A percentile compares a stretch with the other conserved stretches of the same genome.
Conservation (phyloP, 1,140 invertebrate genomes). For the Palaemon carinicauda region DNA sequence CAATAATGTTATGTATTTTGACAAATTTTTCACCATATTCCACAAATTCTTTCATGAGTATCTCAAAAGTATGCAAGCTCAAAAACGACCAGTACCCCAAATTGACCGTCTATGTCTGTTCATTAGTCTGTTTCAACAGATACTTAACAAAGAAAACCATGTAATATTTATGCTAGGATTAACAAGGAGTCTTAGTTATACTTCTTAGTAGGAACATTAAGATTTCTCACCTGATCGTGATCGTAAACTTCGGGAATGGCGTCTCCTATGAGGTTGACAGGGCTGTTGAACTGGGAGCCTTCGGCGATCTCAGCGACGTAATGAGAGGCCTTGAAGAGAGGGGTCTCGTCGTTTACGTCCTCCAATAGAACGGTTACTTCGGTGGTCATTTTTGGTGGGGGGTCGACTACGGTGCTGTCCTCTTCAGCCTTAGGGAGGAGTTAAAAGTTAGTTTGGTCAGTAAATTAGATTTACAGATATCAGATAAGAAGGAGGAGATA, state of each 20-base stretch:
- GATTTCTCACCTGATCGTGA: constrained; percentile 81
- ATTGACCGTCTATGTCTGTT: too few relatives aligned
- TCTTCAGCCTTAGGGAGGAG: constrained; percentile 73
- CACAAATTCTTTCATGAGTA: too few relatives aligned
- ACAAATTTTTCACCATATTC: too few relatives aligned
- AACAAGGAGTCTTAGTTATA: too few relatives aligned
- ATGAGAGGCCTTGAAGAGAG: constrained; percentile 78
- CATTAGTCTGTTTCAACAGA: too few relatives aligned
- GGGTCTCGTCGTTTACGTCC: constrained; percentile 95
- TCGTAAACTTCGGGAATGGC: constrained; percentile 88
- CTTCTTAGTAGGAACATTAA: neutral
- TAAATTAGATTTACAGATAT: too few relatives aligned
- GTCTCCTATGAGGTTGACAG: constrained; percentile 84
- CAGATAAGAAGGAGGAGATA: too few relatives aligned
- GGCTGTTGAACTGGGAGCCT: constrained; percentile 89
- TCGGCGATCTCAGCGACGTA: constrained; percentile 92
- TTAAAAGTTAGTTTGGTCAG: neutral
- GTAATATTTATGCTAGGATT: too few relatives aligned
- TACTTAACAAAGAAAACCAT: too few relatives aligned
- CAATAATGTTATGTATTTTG: too few relatives aligned
- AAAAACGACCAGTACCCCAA: too few relatives aligned
- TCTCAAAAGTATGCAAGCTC: too few relatives aligned
- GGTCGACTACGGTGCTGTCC: constrained; percentile 70
- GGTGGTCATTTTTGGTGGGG: constrained; percentile 79
- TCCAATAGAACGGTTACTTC: constrained; percentile 91